Evolutionary conservation across 2,113 vertebrate species (phyloP).

Genomic region (Myrmophylax atrothorax): DNA sequence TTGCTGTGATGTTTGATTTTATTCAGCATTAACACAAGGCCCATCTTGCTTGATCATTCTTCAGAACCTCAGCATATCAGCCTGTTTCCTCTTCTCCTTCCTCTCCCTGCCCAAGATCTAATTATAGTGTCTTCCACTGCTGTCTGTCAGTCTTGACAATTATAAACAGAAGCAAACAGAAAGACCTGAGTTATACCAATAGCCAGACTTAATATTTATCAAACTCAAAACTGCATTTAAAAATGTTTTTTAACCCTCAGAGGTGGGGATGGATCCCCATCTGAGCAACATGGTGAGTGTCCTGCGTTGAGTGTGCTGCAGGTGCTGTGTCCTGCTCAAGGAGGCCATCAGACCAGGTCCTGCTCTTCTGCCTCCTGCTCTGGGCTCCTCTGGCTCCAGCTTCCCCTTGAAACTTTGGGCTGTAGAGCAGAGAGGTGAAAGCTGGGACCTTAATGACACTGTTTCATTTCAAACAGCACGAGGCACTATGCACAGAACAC

Average conservation of each 20-base stretch:
- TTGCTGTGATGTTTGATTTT: background rate
- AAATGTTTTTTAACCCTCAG: background rate
- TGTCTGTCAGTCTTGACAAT: background rate
- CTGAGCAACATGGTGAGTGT: background rate
- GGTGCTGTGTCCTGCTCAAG: background rate
- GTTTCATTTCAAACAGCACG: background rate
- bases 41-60: background rate
- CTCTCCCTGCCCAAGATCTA: background rate
- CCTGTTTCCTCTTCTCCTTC: background rate
- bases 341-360: accelerated
- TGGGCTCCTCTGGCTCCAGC: background rate
- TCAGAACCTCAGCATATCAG: background rate
- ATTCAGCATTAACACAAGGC: background rate
- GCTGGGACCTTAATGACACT: background rate
- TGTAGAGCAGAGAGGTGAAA: background rate
- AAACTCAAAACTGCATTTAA: background rate
- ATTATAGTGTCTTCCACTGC: background rate
- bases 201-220: background rate
- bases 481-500: background rate
- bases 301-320: background rate
- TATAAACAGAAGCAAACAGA: background rate
- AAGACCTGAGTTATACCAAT: background rate
- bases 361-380: background rate
- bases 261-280: background rate
- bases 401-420: background rate